Conservation (phyloP, 2,888 invertebrate genomes). For the Lithophane semibrunnea region DNA sequence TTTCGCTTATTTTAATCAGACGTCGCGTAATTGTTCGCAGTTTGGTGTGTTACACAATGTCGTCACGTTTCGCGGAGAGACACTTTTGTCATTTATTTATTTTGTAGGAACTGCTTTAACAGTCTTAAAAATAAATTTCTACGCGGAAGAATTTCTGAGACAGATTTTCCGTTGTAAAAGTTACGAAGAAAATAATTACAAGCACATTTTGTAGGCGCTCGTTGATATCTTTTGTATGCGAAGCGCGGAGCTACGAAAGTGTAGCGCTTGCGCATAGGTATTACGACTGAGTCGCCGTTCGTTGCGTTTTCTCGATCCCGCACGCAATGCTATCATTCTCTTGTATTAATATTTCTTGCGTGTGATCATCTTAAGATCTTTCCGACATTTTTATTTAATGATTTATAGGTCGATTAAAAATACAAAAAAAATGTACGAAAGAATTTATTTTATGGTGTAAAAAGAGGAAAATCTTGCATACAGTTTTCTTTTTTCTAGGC, state of each 20-base stretch:
- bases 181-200: conserved; percentile 23
- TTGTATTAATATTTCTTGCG: conserved; percentile 51
- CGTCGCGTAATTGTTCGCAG: conserved; percentile 78
- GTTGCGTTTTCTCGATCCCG: conserved; percentile 69
- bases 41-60: conserved; percentile 77
- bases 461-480: conserved; percentile 32
- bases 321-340: conserved; percentile 61
- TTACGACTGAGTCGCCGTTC: conserved; percentile 50
- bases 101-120: conserved; percentile 41
- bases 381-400: conserved; percentile 41
- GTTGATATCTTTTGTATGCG: conserved; percentile 87
- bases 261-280: conserved; percentile 64
- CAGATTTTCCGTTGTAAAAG: conserved; percentile 28
- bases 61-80: conserved; percentile 75
- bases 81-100: conserved; percentile 70
- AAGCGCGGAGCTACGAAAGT: conserved; percentile 71
- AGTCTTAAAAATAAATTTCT: conserved; percentile 7
- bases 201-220: conserved; percentile 60
- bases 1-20: conserved; percentile 82
- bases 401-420: conserved; percentile 4
- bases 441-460: not conserved
- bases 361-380: conserved; percentile 55
- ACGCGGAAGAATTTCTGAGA: conserved; percentile 20
- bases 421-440: not conserved
- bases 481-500: conserved; percentile 43